Evolutionary conservation across 2,888 invertebrate genomes (phyloP).

Genomic region (Dexiosoma caninum): DNA sequence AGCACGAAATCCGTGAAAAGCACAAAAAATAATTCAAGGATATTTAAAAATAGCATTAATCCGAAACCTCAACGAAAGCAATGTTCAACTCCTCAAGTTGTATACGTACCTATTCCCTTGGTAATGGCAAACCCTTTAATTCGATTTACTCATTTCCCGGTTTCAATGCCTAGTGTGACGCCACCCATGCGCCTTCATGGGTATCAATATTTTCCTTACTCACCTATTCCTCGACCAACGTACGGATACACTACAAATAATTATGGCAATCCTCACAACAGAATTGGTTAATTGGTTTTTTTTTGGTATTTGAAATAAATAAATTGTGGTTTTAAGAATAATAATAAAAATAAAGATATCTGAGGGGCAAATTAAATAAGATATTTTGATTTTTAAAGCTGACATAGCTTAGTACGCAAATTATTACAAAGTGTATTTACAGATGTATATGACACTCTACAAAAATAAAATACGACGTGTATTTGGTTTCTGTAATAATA

Average conservation of each 20-base stretch:
- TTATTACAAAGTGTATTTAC: no score
- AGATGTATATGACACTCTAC: no score
- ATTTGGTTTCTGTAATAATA: no score
- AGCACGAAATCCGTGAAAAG: background rate
- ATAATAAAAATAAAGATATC: no score
- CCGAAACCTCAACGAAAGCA: background rate
- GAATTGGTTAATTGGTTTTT: background rate
- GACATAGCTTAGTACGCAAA: no score
- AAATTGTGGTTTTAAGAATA: no score
- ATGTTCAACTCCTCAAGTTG: background rate
- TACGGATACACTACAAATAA: background rate
- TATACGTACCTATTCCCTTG: conserved; percentile 19
- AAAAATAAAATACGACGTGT: no score
- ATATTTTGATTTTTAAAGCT: no score
- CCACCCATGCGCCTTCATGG: background rate
- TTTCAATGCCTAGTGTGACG: background rate
- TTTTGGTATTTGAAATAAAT: no score
- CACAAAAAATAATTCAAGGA: background rate
- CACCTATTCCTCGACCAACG: background rate
- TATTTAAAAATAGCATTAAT: background rate
- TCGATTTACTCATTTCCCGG: background rate
- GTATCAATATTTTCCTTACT: background rate
- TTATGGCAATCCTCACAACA: background rate
- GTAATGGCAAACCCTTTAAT: conserved; percentile 24
- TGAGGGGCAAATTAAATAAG: no score